Conservation (phyloP, 2,113 vertebrate genomes). For the Rhipidura dahli region DNA sequence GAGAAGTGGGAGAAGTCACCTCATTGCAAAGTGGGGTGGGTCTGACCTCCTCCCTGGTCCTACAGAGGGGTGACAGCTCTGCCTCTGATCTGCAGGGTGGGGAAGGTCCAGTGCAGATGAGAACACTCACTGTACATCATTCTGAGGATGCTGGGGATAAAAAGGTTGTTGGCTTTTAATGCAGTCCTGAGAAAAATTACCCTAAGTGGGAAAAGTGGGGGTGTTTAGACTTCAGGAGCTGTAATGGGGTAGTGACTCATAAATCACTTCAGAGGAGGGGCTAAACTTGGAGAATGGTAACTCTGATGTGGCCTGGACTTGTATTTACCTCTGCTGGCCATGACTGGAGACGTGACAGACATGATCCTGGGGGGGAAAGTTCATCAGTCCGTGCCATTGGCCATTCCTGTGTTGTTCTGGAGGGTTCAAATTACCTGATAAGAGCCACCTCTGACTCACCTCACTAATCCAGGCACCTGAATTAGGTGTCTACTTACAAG, state of each 20-base stretch:
- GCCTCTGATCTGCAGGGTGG: not conserved
- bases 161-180: not conserved
- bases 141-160: not conserved
- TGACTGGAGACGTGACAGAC: not conserved
- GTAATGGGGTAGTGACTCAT: not conserved
- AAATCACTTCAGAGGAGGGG: not conserved
- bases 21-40: not conserved
- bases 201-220: not conserved
- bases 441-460: not conserved
- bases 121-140: accelerated
- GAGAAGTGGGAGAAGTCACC: not conserved
- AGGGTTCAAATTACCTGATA: not conserved
- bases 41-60: not conserved
- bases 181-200: not conserved
- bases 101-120: not conserved
- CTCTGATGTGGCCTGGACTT: not conserved
- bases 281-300: not conserved
- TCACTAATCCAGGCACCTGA: not conserved
- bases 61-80: not conserved
- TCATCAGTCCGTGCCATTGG: not conserved
- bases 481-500: not conserved
- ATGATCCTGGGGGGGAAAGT: not conserved
- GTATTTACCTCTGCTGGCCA: not conserved
- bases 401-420: not conserved
- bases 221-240: not conserved